Conservation (phyloP, 2,797 vertebrate species). For the Bothrops alternatus region DNA sequence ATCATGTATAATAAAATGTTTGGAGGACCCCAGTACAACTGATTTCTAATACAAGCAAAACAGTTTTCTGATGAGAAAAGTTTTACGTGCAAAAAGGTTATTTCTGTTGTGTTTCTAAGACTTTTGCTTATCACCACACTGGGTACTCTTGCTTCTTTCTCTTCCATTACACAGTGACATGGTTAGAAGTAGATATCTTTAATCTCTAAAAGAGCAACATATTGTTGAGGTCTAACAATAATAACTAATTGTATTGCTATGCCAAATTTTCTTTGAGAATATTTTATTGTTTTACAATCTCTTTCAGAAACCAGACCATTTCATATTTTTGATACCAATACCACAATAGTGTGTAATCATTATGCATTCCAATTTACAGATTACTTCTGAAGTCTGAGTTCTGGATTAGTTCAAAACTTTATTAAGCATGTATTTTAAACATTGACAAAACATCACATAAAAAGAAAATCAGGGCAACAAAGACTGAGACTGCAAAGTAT, state of each 20-base stretch:
- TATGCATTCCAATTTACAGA: conserved; percentile 41
- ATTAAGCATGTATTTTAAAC: conserved; percentile 41
- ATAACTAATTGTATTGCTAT: neutral
- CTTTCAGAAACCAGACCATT: rapidly evolving
- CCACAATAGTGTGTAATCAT: conserved; percentile 22
- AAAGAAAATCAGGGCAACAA: conserved; percentile 16
- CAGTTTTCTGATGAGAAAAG: neutral
- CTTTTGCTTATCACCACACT: conserved; percentile 12
- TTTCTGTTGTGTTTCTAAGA: conserved; percentile 6
- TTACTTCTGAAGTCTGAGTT: neutral
- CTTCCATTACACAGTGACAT: neutral
- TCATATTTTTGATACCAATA: conserved; percentile 15
- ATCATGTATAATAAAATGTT: neutral
- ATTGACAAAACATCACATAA: conserved; percentile 27
- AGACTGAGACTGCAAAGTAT: conserved; percentile 16
- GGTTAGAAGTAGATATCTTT: conserved; percentile 28
- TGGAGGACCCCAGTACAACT: neutral
- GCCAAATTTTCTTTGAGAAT: conserved; percentile 17
- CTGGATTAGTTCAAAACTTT: conserved; percentile 36
- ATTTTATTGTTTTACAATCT: conserved; percentile 27
- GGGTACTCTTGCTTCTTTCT: conserved; percentile 16
- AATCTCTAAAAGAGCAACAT: neutral
- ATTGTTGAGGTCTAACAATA: neutral
- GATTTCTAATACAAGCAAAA: neutral
- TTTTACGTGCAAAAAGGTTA: neutral